A percentile compares a stretch with the other conserved stretches of the same genome.
These are phyloP conservation scores for Laticauda laticaudata DNA, from an alignment of 2,113 vertebrate genomes.

Conservation along the genomic window DNA sequence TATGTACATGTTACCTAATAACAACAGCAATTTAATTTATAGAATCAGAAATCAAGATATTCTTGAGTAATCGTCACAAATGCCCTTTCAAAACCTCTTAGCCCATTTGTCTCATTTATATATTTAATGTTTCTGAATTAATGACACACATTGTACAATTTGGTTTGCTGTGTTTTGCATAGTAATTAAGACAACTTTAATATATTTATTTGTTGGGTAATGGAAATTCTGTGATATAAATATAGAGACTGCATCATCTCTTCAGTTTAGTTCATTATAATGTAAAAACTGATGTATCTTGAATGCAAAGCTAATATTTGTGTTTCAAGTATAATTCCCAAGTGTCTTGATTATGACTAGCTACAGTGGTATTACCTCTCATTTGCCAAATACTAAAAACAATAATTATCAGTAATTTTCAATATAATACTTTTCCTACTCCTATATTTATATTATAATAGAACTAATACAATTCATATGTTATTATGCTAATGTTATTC, in stretches of 20 bases:
- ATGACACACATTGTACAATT: neutral
- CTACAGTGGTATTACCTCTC: neutral
- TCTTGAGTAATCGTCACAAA: neutral
- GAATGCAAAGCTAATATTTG: neutral
- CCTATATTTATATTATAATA: neutral
- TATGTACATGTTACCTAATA: neutral
- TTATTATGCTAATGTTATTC: neutral
- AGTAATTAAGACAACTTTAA: neutral
- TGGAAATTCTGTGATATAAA: neutral
- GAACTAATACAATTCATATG: neutral
- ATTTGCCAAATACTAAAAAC: neutral
- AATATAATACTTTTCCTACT: neutral
- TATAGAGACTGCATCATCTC: neutral
- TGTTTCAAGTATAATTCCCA: slow-evolving; percentile 3
- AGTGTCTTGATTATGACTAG: neutral
- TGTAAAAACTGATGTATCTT: neutral
- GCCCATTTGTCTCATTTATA: neutral
- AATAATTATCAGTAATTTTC: neutral
- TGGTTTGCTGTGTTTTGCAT: slow-evolving; percentile 9
- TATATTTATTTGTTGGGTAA: neutral
- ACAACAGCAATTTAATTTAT: neutral
- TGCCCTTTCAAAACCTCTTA: neutral
- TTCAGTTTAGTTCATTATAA: neutral
- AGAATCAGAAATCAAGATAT: neutral
- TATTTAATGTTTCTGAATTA: neutral